phyloP scores from a whole-genome alignment of 2,113 vertebrate genomes.

The Petroica traversi region DNA sequence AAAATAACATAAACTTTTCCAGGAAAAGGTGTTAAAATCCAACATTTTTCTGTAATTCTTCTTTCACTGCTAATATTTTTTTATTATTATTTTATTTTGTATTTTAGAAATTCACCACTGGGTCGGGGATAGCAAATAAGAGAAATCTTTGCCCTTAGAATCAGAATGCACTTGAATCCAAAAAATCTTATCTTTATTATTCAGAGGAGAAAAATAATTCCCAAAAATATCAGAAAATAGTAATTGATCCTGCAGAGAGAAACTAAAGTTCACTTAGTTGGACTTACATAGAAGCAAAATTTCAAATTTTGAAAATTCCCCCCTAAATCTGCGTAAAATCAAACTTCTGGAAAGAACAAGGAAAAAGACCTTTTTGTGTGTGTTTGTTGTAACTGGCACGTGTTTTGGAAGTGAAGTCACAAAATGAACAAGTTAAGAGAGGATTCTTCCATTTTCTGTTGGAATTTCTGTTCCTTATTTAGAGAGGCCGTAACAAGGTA shows the following conservation, averaged over 20 bases:
- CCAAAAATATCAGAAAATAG: not conserved
- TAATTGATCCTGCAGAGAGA: not conserved
- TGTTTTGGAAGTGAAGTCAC: not conserved
- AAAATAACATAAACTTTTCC: not conserved
- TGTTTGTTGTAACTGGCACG: not conserved
- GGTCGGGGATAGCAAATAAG: not conserved
- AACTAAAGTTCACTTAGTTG: not conserved
- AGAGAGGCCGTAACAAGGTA: not conserved
- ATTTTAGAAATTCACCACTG: not conserved
- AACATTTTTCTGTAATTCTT: not conserved
- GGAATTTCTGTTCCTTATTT: not conserved
- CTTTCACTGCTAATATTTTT: not conserved
- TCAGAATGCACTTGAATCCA: not conserved
- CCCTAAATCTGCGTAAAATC: not conserved
- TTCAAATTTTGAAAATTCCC: not conserved
- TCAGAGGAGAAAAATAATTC: not conserved
- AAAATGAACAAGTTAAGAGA: not conserved
- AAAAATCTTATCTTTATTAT: not conserved
- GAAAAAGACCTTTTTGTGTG: accelerated
- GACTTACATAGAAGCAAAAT: not conserved
- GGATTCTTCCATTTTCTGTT: not conserved
- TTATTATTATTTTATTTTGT: not conserved
- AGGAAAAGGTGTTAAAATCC: not conserved
- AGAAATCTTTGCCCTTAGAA: not conserved
- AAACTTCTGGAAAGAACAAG: not conserved